These are phyloP conservation scores for Mechanitis mazaeus DNA, from an alignment of 2,888 invertebrate species.

Conservation along the genomic window DNA sequence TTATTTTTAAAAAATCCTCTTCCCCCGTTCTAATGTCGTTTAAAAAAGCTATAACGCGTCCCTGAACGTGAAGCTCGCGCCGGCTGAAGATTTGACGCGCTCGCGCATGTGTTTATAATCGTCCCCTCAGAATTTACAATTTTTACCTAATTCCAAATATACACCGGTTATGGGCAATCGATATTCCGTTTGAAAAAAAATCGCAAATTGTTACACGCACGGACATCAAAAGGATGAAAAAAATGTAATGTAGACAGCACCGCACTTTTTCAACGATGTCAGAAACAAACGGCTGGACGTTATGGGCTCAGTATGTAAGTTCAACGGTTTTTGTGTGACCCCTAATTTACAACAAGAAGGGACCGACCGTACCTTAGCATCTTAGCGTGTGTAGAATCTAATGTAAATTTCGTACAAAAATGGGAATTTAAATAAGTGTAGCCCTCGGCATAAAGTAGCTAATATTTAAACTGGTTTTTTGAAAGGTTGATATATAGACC, in stretches of 20 bases:
- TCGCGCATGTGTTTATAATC: conserved; percentile 75
- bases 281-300: conserved; percentile 66
- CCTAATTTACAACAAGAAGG: conserved; percentile 73
- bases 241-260: conserved; percentile 45
- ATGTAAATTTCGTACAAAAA: conserved; percentile 75
- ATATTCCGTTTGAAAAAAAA: conserved; percentile 47
- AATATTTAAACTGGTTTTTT: conserved; percentile 61
- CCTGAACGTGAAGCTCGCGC: conserved; percentile 62
- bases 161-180: conserved; percentile 60
- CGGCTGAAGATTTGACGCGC: conserved; percentile 77
- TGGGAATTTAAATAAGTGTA: conserved; percentile 74
- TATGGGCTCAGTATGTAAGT: conserved; percentile 58
- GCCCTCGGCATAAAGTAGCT: conserved; percentile 64
- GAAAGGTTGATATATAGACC: not conserved
- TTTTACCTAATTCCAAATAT: conserved; percentile 65
- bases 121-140: conserved; percentile 70
- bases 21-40: conserved; percentile 62
- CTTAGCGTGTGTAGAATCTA: conserved; percentile 64
- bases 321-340: conserved; percentile 76
- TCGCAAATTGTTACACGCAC: conserved; percentile 62
- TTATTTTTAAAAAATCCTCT: conserved; percentile 71
- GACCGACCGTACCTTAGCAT: conserved; percentile 63
- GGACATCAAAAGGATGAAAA: conserved; percentile 62
- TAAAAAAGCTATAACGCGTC: conserved; percentile 72
- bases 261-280: conserved; percentile 62